Evolutionary conservation across 2,888 invertebrate genomes (phyloP).

Genomic region (Tanypteryx hageni): DNA sequence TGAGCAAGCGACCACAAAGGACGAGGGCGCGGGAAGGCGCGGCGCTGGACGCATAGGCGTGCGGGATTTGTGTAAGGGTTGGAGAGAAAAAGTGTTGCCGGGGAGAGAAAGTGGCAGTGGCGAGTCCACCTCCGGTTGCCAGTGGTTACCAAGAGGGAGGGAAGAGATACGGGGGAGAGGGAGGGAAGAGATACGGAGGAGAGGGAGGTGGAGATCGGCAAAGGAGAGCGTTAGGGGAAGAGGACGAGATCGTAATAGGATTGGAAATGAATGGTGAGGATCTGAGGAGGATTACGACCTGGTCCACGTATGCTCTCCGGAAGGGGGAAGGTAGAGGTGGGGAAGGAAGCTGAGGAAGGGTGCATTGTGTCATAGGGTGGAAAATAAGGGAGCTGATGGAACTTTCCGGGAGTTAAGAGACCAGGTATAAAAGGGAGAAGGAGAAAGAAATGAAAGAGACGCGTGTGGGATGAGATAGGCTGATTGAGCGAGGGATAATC

Average conservation of each 20-base stretch:
- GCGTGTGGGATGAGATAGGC: neutral
- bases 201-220: constrained; percentile 61
- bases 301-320: constrained; percentile 47
- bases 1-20: too few relatives aligned
- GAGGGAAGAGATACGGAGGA: constrained; percentile 74
- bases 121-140: too few relatives aligned
- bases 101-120: too few relatives aligned
- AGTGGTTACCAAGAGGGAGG: too few relatives aligned
- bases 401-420: too few relatives aligned
- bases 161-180: constrained; percentile 68
- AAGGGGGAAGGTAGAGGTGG: constrained; percentile 67
- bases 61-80: too few relatives aligned
- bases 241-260: constrained; percentile 71
- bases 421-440: neutral
- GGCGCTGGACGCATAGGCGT: too few relatives aligned
- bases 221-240: constrained; percentile 67
- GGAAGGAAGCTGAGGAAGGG: constrained; percentile 66
- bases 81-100: too few relatives aligned
- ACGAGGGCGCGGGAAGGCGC: too few relatives aligned
- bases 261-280: constrained; percentile 67
- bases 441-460: neutral
- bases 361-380: too few relatives aligned
- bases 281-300: constrained; percentile 39
- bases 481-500: too few relatives aligned
- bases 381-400: too few relatives aligned